Percentiles rank a stretch among this genome's conserved stretches.
phyloP scores from a whole-genome alignment of 2,888 invertebrate genomes.

The Erebia ligea region DNA sequence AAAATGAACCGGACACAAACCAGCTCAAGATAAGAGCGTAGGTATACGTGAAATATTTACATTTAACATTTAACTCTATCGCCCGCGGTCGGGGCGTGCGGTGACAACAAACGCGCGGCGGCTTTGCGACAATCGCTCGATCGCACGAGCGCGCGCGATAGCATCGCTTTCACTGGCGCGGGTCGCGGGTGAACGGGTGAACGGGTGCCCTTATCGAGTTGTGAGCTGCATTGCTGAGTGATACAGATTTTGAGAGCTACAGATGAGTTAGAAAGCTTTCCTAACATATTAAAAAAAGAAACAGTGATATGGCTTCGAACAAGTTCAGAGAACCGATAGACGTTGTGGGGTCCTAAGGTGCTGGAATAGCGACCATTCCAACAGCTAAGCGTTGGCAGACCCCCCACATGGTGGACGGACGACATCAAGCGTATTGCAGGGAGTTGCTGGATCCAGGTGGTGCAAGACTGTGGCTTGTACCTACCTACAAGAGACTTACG shows the following conservation, averaged over 20 bases:
- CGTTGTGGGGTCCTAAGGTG: too few species aligned
- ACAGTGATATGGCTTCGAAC: too few species aligned
- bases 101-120: conserved; percentile 61
- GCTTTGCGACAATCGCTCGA: conserved; percentile 62
- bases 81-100: conserved; percentile 34
- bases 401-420: too few species aligned
- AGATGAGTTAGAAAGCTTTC: neutral
- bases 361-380: too few species aligned
- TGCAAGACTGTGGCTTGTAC: too few species aligned
- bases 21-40: conserved; percentile 28
- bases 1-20: conserved; percentile 36
- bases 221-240: conserved; percentile 34
- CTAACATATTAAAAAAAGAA: too few species aligned
- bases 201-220: conserved; percentile 53
- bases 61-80: conserved; percentile 24
- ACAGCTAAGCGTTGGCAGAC: too few species aligned
- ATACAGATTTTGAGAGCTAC: neutral
- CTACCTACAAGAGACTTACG: too few species aligned
- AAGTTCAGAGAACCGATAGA: too few species aligned
- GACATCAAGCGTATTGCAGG: too few species aligned
- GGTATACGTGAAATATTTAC: conserved; percentile 34
- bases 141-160: conserved; percentile 58
- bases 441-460: too few species aligned
- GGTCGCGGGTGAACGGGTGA: conserved; percentile 50
- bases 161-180: conserved; percentile 47